Conservation (phyloP, 2,888 invertebrate genomes). For the Drosophila crucigera region DNA sequence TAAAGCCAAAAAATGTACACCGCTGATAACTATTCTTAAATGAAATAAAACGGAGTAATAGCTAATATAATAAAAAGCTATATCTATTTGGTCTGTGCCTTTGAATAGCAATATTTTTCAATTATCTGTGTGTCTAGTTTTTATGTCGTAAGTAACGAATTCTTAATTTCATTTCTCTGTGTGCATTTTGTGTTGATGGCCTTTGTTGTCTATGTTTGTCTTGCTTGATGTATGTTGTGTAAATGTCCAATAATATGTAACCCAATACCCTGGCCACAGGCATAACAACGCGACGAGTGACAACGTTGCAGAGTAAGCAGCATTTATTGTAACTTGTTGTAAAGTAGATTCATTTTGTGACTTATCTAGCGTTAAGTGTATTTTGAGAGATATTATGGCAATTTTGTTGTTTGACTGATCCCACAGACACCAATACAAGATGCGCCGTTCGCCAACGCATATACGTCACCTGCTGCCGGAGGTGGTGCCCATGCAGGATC, state of each 20-base stretch:
- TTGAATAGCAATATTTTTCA: neutral
- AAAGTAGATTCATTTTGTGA: neutral
- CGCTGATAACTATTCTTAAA: neutral
- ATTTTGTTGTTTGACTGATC: neutral
- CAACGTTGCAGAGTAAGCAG: conserved; percentile 63
- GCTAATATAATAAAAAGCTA: too few species aligned
- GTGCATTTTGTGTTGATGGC: conserved; percentile 27
- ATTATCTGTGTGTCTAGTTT: neutral
- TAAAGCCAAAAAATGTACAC: neutral
- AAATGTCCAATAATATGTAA: conserved; percentile 7
- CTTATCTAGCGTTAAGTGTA: neutral
- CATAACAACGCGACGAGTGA: conserved; percentile 47
- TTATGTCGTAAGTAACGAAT: neutral
- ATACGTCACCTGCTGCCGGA: conserved; percentile 85
- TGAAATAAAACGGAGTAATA: neutral
- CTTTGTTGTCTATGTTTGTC: conserved; percentile 10
- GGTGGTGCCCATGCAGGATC: conserved; percentile 85
- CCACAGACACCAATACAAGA: conserved; percentile 84
- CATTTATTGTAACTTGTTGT: neutral
- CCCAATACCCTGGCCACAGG: conserved; percentile 39
- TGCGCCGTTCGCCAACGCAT: conserved; percentile 84
- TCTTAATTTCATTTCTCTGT: conserved; percentile 7
- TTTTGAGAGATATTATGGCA: neutral
- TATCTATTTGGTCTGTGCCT: conserved; percentile 11
- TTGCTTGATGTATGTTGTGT: conserved; percentile 26